These are phyloP conservation scores for Chymomyza costata DNA, from an alignment of 1,140 invertebrate genomes.

Conservation along the genomic window DNA sequence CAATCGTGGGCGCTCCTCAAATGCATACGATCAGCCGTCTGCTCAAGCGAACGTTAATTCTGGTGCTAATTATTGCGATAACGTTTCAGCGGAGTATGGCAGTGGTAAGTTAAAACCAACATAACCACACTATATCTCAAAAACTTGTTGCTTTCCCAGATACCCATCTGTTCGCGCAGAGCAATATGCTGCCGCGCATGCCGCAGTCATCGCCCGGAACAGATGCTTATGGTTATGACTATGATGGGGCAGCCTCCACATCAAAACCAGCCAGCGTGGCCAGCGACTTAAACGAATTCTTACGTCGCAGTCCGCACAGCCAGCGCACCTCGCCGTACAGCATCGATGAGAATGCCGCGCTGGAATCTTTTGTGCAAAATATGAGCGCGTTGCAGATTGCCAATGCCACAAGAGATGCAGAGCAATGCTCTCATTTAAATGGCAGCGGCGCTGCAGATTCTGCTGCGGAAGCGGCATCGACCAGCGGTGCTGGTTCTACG, in stretches of 20 bases:
- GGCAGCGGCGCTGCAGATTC: conserved; percentile 37
- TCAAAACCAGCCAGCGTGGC: conserved; percentile 52
- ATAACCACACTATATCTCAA: background rate
- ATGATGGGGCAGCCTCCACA: conserved; percentile 30
- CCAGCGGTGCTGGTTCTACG: conserved; percentile 41
- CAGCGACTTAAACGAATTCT: conserved; percentile 60
- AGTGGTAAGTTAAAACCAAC: conserved; percentile 40
- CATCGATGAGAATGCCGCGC: conserved; percentile 55
- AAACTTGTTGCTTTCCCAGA: no score
- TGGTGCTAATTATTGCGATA: conserved; percentile 50
- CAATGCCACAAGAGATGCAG: conserved; percentile 39
- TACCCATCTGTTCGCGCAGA: conserved; percentile 59
- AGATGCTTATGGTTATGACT: conserved; percentile 61
- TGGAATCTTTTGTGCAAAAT: conserved; percentile 70
- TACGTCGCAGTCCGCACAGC: conserved; percentile 62
- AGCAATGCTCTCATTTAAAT: conserved; percentile 62
- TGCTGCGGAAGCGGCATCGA: conserved; percentile 37
- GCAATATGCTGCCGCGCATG: conserved; percentile 49
- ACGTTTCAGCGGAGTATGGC: conserved; percentile 48
- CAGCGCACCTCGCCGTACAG: conserved; percentile 68
- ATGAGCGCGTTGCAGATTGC: conserved; percentile 57
- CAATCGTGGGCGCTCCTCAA: conserved; percentile 40
- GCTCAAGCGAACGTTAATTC: conserved; percentile 33
- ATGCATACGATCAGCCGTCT: conserved; percentile 41
- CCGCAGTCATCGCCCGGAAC: conserved; percentile 39